Conservation (phyloP, 2,113 vertebrate species). For the Psettodes erumei region DNA sequence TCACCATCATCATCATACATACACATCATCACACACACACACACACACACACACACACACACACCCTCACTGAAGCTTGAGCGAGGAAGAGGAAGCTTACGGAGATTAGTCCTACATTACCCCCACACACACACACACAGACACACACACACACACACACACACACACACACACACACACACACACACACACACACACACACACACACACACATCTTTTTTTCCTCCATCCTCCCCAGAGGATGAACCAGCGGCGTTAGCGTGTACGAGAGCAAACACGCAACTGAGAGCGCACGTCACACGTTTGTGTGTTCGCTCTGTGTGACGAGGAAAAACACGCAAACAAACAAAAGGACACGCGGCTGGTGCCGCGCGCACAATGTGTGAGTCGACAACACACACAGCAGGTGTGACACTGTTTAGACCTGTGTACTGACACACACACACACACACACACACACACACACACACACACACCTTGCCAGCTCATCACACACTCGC, state of each 20-base stretch:
- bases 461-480: conserved; percentile 3
- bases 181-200: conserved; percentile 11
- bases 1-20: conserved; percentile 31
- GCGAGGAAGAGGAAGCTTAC: conserved; percentile 69
- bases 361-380: too few species aligned
- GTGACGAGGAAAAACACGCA: too few species aligned
- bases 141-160: conserved; percentile 8
- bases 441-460: neutral
- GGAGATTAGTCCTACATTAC: conserved; percentile 67
- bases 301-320: too few species aligned
- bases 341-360: too few species aligned
- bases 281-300: too few species aligned
- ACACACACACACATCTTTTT: neutral
- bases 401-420: conserved; percentile 18
- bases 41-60: neutral
- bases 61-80: conserved; percentile 34
- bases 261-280: too few species aligned
- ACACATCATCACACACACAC: neutral
- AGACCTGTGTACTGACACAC: conserved; percentile 15
- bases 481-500: conserved; percentile 2
- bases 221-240: too few species aligned
- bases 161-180: conserved; percentile 1
- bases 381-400: too few species aligned
- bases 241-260: too few species aligned
- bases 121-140: conserved; percentile 23